These are phyloP conservation scores for Xerus inauris DNA, from an alignment of 2,113 vertebrate species.

Conservation along the genomic window DNA sequence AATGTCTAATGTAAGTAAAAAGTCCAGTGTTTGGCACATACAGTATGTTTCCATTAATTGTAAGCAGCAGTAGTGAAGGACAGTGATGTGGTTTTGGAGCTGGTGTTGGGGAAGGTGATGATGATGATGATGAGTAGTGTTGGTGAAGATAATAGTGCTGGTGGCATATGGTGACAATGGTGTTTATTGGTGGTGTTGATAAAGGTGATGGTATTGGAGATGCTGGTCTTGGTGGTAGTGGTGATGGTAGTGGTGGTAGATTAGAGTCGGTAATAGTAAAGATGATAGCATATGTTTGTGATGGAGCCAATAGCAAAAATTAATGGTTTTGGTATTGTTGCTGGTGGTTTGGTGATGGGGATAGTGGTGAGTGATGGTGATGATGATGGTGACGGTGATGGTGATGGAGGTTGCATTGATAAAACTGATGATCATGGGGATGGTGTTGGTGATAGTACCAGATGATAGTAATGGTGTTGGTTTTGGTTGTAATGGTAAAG, in stretches of 20 bases:
- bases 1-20: not conserved
- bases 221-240: not conserved
- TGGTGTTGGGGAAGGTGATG: not conserved
- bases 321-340: no score
- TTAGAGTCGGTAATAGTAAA: not conserved
- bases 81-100: not conserved
- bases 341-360: not conserved
- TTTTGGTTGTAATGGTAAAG: not conserved
- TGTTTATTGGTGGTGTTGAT: not conserved
- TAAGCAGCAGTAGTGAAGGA: not conserved
- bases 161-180: not conserved
- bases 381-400: not conserved
- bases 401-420: no score
- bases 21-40: not conserved
- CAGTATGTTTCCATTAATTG: not conserved
- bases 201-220: not conserved
- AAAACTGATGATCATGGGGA: not conserved
- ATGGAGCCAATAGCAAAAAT: not conserved
- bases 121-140: not conserved
- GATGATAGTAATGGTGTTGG: not conserved
- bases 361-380: not conserved
- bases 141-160: not conserved
- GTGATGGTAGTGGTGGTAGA: not conserved
- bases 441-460: not conserved
- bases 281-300: not conserved